Evolutionary conservation across 1,140 invertebrate genomes (phyloP), one percentile per base, ranked within the genome.

Genomic region (Pseudomyrmex sp.): DNA sequence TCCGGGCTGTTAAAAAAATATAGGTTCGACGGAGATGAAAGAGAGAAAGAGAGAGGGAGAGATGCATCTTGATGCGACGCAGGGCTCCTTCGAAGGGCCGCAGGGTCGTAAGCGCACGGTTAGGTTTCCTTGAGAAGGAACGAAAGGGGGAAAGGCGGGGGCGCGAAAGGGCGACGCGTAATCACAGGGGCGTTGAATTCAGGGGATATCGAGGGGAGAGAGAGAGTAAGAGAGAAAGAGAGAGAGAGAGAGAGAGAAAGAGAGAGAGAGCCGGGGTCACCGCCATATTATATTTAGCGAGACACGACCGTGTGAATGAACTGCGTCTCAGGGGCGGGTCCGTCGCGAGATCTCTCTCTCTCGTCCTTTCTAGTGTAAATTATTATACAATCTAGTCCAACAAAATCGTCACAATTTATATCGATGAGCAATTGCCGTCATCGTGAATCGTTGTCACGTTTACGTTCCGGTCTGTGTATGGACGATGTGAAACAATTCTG

Each of bases 201-300:
- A 91, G 90, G 92, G 90, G 87, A 85, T 83, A 85, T 85, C 65
- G 82, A 68, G 69, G 59, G 35, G 80, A 73, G 68, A 62, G 52
- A 61, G 26, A 68, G n/a, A 63, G 20, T 23, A 20, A 12, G 26
- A 5, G 62, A 3, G 52, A 65, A 23, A 52, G 13, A 48, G 26
- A 23, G 90, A 90, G 89, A 88, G 88, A 61, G 26, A 68, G n/a
- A 63, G 18, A 12, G n/a, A 5, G 48, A 2, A 35, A 65, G 46
- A 52, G 18, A 48, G 26, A 23, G 90, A 90, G 90, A 88, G 88
- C 88, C 75, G 84, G 87, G 90, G 86, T 80, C 87, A 91, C 91
- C 92, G 92, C 91, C 92, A 92, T 92, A 93, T 93, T 93, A 93
- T 93, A 91, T 93, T 93, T 92, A 93, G 92, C 91, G 89, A 89